A percentile compares a stretch with the other conserved stretches of the same genome.
These are phyloP conservation scores for Falcaria lacertinaria DNA, from an alignment of 2,888 invertebrate species.

Conservation along the genomic window DNA sequence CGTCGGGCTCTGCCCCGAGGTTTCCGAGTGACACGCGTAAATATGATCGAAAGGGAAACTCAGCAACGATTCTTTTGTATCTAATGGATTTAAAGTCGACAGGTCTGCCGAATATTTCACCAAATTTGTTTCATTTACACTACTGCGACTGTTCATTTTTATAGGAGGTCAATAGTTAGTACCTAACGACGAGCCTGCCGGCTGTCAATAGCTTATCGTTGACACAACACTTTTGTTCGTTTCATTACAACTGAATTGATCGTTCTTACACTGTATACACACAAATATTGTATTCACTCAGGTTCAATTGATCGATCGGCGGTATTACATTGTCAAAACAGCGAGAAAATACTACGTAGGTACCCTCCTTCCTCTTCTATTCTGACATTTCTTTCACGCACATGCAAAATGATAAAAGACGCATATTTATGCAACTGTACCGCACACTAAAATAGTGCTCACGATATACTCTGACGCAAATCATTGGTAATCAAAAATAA, in stretches of 20 bases:
- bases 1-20: slow-evolving; percentile 44
- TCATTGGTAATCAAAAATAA: slow-evolving; percentile 31
- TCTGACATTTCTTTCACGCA: slow-evolving; percentile 71
- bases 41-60: slow-evolving; percentile 86
- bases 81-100: slow-evolving; percentile 58
- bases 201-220: slow-evolving; percentile 64
- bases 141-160: slow-evolving; percentile 76
- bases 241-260: slow-evolving; percentile 55
- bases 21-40: slow-evolving; percentile 82
- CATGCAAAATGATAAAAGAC: slow-evolving; percentile 63
- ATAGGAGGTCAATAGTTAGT: slow-evolving; percentile 48
- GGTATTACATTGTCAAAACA: slow-evolving; percentile 61
- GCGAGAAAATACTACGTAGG: slow-evolving; percentile 38
- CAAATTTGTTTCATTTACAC: slow-evolving; percentile 72
- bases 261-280: slow-evolving; percentile 21
- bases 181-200: slow-evolving; percentile 67
- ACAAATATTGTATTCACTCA: slow-evolving; percentile 20
- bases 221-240: slow-evolving; percentile 58
- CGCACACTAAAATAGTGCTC: slow-evolving; percentile 21
- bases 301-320: slow-evolving; percentile 21
- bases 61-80: slow-evolving; percentile 76
- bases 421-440: slow-evolving; percentile 37
- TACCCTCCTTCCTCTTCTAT: slow-evolving; percentile 28
- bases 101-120: slow-evolving; percentile 69
- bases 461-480: slow-evolving; percentile 27